Evolutionary conservation across 35 echinoderm and acorn worm genomes (phyloP).

Genomic region (Ophioderma brevispina): DNA sequence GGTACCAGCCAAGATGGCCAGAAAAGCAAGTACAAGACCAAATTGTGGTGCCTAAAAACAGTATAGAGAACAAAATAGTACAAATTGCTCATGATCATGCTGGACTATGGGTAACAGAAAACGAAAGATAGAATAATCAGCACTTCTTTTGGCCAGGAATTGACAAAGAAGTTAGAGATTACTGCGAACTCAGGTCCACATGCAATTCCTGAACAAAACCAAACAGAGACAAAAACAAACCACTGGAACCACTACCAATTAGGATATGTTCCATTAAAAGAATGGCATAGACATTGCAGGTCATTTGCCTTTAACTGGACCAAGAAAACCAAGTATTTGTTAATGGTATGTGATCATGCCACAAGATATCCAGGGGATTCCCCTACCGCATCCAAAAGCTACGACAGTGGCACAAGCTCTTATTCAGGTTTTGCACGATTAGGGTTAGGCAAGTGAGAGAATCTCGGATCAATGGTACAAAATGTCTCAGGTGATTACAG

Average conservation of each 20-base stretch:
- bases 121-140: slow-evolving; percentile 1
- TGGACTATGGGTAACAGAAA: too few species aligned
- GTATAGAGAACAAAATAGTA: too few species aligned
- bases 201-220: background rate
- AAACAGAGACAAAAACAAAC: background rate
- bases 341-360: slow-evolving; percentile 16
- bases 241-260: background rate
- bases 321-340: background rate
- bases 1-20: too few species aligned
- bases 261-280: slow-evolving; percentile 2
- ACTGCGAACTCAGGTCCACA: background rate
- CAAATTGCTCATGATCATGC: too few species aligned
- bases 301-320: slow-evolving; percentile 16
- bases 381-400: slow-evolving; percentile 29
- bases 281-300: background rate
- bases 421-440: background rate
- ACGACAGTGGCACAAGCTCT: slow-evolving; percentile 42
- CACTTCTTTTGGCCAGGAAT: slow-evolving; percentile 24
- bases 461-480: slow-evolving; percentile 43
- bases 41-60: too few species aligned
- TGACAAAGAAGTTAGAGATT: background rate
- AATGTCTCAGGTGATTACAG: slow-evolving; percentile 12
- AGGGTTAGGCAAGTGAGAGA: slow-evolving; percentile 29
- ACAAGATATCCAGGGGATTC: slow-evolving; percentile 19
- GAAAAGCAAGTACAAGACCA: too few species aligned